Evolutionary conservation across 2,888 invertebrate species (phyloP).

Genomic region (Lasioglossum calceatum): DNA sequence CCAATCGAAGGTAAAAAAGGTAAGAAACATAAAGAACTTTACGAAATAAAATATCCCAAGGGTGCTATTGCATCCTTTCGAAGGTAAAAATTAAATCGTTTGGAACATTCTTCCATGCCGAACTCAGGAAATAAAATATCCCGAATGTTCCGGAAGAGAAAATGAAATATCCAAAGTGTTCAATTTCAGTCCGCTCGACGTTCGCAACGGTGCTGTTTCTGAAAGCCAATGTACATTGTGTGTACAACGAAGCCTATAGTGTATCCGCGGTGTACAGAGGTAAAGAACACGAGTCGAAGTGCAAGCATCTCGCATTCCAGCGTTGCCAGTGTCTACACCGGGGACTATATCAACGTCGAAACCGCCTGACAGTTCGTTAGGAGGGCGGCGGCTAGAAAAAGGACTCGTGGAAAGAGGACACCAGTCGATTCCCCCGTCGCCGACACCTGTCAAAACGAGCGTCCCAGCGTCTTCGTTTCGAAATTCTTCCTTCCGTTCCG

Average conservation of each 20-base stretch:
- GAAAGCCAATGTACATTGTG: background rate
- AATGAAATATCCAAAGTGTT: background rate
- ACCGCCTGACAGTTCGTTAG: conserved; percentile 2
- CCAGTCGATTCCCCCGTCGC: conserved; percentile 21
- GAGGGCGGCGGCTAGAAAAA: background rate
- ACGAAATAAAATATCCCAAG: no score
- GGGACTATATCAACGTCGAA: background rate
- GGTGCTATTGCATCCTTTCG: no score
- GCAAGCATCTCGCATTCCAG: conserved; percentile 1
- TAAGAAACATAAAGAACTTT: no score
- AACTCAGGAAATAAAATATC: no score
- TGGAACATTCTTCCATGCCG: no score
- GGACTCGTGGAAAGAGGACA: conserved; percentile 26
- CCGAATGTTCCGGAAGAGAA: background rate
- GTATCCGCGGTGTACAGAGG: background rate
- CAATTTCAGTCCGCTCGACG: background rate
- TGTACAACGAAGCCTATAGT: background rate
- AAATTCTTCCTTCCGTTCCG: conserved; percentile 64
- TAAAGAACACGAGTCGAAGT: background rate
- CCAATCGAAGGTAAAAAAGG: no score
- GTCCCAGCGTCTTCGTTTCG: conserved; percentile 57
- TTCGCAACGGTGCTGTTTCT: background rate
- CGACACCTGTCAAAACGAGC: conserved; percentile 8
- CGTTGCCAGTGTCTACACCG: background rate
- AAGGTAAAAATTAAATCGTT: no score